Evolutionary conservation across 2,888 invertebrate species (phyloP), one percentile per base, ranked within the genome.

Genomic region (Chaitophorus viminalis): DNA sequence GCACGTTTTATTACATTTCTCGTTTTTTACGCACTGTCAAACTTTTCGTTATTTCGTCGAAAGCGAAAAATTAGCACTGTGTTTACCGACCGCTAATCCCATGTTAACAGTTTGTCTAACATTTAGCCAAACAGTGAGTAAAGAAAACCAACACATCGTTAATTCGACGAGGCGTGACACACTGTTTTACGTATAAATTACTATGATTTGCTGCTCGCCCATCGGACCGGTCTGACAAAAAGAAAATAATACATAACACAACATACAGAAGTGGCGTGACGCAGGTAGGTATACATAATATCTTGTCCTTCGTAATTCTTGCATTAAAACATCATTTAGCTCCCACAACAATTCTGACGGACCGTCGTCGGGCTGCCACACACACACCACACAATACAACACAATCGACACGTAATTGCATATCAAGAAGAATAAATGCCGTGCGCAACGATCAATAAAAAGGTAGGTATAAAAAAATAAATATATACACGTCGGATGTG

Each of bases 21-120:
- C 14, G 39, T 81, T 86, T 79, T 87, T 65, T 46, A 87, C 81
- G 46, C 79, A 39, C 81, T 25, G 46, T 29, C 74, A 6, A 79
- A 65, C 60, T 75, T 81, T 54, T 46, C n/a, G 46, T 39, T 36
- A 21, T 75, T 39, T 83, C 60, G 31, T 77, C 54, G 70, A 14
- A 3, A 52, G 36, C n/a, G 3, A 77, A 82, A 14, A 68, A 33
- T 29, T 9, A 54, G 21, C 60, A 21, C 9, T n/a, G 33, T n/a
- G 33, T 72, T 25, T 33, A 54, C 8, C 46, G 8, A 54, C 29
- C 39, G 74, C 21, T 18, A 9, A 77, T 33, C 52, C 33, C 21
- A 6, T 60, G 25, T 78, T 33, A 78, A 78, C 78, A 78, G 11
- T 60, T 75, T 74, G 18, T 76, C 39, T n/a, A 3, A 9, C 29